Evolutionary conservation across 2,888 invertebrate species (phyloP), one percentile per base, ranked within the genome.

Genomic region (Drosophila rubida): DNA sequence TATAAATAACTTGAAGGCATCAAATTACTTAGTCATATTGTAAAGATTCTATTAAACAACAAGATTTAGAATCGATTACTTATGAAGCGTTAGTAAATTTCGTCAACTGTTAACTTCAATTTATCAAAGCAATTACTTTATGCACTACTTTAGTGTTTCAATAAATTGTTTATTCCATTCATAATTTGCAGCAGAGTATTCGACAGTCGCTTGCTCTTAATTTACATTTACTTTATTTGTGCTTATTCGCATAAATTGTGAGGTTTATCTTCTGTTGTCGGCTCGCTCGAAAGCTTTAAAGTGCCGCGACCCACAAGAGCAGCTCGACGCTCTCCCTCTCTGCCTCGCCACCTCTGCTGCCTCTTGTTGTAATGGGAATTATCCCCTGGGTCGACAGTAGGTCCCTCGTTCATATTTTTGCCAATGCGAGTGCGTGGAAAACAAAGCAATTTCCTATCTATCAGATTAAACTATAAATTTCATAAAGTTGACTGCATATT

Each of bases 381-480:
- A 14, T 25, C 7, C 25, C n/a, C 25, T n/a, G 13, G 37, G 11
- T 1, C 7, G 1, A 14, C 22, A 32, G 30, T 48, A 48, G 48
- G 30, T 32, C 22, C 14, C 58, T 50, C 51, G 44, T 62, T 65
- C 61, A 65, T 69, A 64, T 73, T 66, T 63, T 68, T 45, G 53
- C 32, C 68, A 76, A 70, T 66, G 75, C 25, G 54, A 54, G 54
- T 65, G 71, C 37, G 71, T 74, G 75, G 61, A 83, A 82, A 86
- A 82, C 86, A 82, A 82, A 82, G 86, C 86, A 86, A 82, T 82
- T 82, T 82, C 82, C 82, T 82, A 83, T 83, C 87, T 83, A 81
- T 83, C 87, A 84, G 84, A 83, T 83, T 83, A 78, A 87, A 87
- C 83, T 84, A 87, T 83, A 87, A 83, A 83, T 83, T 83, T 83